These are phyloP conservation scores for Melieria picta DNA, from an alignment of 2,888 invertebrate species.

Conservation along the genomic window DNA sequence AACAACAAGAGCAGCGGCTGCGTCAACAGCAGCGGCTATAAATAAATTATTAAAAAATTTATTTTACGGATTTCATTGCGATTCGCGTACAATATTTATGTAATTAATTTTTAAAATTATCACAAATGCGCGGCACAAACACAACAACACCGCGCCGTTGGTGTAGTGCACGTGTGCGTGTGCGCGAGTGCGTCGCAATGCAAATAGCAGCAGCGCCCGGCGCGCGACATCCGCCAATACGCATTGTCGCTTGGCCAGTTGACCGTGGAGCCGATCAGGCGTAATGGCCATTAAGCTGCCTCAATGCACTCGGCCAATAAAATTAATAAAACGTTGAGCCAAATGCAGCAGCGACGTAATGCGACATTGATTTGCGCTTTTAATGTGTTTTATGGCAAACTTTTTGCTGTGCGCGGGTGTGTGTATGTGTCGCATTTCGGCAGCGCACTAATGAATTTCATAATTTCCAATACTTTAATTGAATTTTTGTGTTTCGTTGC, in stretches of 20 bases:
- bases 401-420: constrained; percentile 1
- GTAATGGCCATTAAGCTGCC: constrained; percentile 56
- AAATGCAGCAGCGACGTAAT: constrained; percentile 27
- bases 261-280: constrained; percentile 42
- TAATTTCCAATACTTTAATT: constrained; percentile 29
- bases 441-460: constrained; percentile 33
- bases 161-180: background rate
- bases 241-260: constrained; percentile 7
- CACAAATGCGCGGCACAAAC: constrained; percentile 54
- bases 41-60: constrained; percentile 63
- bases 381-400: constrained; percentile 35
- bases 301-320: constrained; percentile 56
- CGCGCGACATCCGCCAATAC: background rate
- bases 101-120: constrained; percentile 64
- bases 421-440: background rate
- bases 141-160: constrained; percentile 45
- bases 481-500: constrained; percentile 23
- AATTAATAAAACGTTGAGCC: constrained; percentile 49
- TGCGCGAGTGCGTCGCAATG: background rate
- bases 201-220: constrained; percentile 6
- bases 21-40: constrained; percentile 43
- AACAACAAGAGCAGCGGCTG: constrained; percentile 13
- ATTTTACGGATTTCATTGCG: constrained; percentile 59
- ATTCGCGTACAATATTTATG: constrained; percentile 51
- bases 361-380: constrained; percentile 43